Percentiles rank a stretch among this genome's conserved stretches.
Conservation (phyloP, 92 coral and sea anemone genomes). For the Zoanthus sociatus region DNA sequence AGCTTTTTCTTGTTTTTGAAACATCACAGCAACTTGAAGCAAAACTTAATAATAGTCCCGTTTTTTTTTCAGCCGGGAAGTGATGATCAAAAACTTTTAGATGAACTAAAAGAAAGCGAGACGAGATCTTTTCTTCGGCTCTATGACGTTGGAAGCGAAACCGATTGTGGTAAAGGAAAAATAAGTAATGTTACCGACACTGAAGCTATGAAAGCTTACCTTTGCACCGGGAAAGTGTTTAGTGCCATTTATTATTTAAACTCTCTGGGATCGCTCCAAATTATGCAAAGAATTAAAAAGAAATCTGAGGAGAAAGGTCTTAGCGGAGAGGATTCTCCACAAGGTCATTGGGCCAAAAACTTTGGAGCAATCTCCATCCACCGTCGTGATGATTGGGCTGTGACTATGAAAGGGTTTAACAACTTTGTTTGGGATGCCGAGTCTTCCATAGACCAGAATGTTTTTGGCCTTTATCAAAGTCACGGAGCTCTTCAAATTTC, state of each 20-base stretch:
- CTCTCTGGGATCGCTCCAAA: conserved; percentile 25
- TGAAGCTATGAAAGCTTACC: neutral
- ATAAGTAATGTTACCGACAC: neutral
- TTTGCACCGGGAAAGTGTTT: neutral
- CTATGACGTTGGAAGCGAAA: neutral
- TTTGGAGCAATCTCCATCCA: conserved; percentile 51
- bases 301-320: neutral
- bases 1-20: neutral
- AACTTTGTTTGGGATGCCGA: conserved; percentile 56
- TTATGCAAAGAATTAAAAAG: neutral
- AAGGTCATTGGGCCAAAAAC: conserved; percentile 57
- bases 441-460: neutral
- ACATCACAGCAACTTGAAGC: neutral
- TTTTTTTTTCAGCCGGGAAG: neutral
- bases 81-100: neutral
- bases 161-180: neutral
- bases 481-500: conserved; percentile 48
- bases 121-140: neutral
- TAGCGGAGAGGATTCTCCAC: conserved; percentile 11
- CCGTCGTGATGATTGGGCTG: conserved; percentile 55
- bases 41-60: conserved; percentile 16
- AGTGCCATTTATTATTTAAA: neutral
- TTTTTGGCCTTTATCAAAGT: conserved; percentile 27
- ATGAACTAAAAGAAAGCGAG: neutral
- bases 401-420: conserved; percentile 48